Percentiles rank a stretch among this genome's conserved stretches.
These are phyloP conservation scores for Pocillopora damicornis DNA, from an alignment of 64 coral and sea anemone species.

Conservation along the genomic window DNA sequence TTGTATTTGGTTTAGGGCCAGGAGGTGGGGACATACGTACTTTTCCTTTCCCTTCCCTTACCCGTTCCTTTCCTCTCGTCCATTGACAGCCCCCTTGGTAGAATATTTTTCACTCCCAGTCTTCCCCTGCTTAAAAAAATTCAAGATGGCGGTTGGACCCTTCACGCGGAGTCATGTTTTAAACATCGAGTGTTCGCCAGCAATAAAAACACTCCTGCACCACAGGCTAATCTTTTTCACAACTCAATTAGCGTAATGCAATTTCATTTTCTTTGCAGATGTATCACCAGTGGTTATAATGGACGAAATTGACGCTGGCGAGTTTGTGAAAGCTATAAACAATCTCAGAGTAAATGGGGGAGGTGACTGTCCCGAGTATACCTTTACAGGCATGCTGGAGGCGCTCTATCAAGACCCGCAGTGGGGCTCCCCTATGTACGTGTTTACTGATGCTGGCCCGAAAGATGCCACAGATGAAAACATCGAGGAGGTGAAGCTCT, in stretches of 20 bases:
- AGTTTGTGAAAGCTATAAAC: constrained; percentile 23
- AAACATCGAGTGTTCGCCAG: no score
- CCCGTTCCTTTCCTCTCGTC: no score
- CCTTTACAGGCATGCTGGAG: constrained; percentile 57
- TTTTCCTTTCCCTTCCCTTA: no score
- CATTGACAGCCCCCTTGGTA: no score
- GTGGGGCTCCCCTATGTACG: constrained; percentile 66
- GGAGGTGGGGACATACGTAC: no score
- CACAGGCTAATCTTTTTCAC: no score
- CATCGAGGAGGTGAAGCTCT: not conserved
- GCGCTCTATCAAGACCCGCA: constrained; percentile 47
- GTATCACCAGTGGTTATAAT: not conserved
- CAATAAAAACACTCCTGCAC: no score
- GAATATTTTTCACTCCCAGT: no score
- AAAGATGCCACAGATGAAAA: constrained; percentile 56
- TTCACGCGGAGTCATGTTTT: no score
- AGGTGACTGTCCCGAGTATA: constrained; percentile 65
- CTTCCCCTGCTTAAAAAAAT: no score
- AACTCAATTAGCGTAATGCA: not conserved
- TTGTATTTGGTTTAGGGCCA: no score
- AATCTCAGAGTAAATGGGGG: constrained; percentile 29
- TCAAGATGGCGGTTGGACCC: no score
- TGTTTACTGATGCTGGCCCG: constrained; percentile 73
- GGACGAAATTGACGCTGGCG: not conserved
- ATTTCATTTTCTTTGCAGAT: not conserved